These are phyloP conservation scores for Neoarius graeffei DNA, from an alignment of 2,113 vertebrate genomes.

Conservation along the genomic window DNA sequence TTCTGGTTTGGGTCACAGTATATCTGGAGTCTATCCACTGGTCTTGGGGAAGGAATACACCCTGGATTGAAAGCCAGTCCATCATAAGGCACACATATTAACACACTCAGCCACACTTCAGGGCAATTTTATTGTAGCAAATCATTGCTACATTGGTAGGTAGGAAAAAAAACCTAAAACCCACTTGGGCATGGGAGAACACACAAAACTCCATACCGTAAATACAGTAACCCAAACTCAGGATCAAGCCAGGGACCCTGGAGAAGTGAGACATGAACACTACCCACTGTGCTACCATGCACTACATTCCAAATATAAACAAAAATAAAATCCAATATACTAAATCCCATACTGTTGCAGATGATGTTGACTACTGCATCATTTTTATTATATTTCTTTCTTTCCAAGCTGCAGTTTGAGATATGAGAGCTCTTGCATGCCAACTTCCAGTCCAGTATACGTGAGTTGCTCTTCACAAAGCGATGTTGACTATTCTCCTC, in stretches of 20 bases:
- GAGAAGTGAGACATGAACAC: not conserved
- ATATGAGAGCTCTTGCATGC: rapidly evolving
- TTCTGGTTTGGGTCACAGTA: no score
- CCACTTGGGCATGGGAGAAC: not conserved
- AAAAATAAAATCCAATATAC: not conserved
- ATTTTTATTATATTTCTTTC: rapidly evolving
- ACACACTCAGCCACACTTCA: no score
- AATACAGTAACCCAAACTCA: not conserved
- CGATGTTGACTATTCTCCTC: rapidly evolving
- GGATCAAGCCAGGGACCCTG: not conserved
- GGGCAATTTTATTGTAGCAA: no score
- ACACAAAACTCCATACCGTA: not conserved
- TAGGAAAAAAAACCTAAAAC: not conserved
- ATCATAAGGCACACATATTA: no score
- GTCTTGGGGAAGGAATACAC: no score
- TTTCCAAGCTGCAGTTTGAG: not conserved
- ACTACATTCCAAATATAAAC: not conserved
- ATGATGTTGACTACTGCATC: conserved; percentile 30
- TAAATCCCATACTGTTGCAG: conserved; percentile 58
- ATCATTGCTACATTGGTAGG: not conserved
- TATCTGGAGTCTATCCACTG: no score
- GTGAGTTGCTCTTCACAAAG: not conserved
- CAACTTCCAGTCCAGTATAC: rapidly evolving
- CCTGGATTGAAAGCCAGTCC: no score
- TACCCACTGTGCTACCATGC: not conserved